Percentiles rank a stretch among this genome's conserved stretches.
Evolutionary conservation across 2,797 vertebrate species (phyloP).

Genomic region (Serranus cabrilla): DNA sequence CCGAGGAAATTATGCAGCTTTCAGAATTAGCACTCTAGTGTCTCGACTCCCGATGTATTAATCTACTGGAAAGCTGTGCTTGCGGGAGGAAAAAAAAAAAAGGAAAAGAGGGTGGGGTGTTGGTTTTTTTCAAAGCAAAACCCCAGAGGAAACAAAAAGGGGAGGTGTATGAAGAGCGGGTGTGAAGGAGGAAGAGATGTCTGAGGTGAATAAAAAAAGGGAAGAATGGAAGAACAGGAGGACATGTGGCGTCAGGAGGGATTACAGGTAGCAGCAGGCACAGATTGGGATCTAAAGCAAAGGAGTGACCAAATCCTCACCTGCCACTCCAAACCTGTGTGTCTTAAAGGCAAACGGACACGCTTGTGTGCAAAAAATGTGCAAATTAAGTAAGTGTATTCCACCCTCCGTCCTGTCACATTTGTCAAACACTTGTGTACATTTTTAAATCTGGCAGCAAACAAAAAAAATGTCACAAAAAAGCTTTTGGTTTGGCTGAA

Average conservation of each 20-base stretch:
- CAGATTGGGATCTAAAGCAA: constrained; percentile 42
- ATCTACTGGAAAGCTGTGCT: constrained; percentile 7
- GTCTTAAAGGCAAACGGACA: background rate
- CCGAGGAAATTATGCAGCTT: constrained; percentile 51
- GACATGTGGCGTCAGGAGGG: constrained; percentile 27
- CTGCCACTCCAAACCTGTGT: constrained; percentile 30
- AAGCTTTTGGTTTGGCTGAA: background rate
- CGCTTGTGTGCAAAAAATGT: background rate
- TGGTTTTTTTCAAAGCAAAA: constrained; percentile 18
- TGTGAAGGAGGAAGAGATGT: constrained; percentile 18
- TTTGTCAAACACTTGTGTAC: background rate
- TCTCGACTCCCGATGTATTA: constrained; percentile 23
- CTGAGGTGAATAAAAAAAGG: background rate
- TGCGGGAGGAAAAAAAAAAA: background rate
- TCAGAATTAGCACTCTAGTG: constrained; percentile 35
- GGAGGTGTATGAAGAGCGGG: constrained; percentile 19
- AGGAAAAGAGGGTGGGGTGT: background rate
- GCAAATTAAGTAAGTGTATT: no score
- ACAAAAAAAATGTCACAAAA: background rate
- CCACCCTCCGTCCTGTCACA: no score
- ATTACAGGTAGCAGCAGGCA: constrained; percentile 37
- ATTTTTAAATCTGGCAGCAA: background rate
- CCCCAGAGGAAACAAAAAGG: constrained; percentile 4
- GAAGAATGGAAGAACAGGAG: background rate
- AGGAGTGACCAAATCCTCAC: constrained; percentile 36